Evolutionary conservation across 2,888 invertebrate species (phyloP).

Genomic region (Drosophila conformis): DNA sequence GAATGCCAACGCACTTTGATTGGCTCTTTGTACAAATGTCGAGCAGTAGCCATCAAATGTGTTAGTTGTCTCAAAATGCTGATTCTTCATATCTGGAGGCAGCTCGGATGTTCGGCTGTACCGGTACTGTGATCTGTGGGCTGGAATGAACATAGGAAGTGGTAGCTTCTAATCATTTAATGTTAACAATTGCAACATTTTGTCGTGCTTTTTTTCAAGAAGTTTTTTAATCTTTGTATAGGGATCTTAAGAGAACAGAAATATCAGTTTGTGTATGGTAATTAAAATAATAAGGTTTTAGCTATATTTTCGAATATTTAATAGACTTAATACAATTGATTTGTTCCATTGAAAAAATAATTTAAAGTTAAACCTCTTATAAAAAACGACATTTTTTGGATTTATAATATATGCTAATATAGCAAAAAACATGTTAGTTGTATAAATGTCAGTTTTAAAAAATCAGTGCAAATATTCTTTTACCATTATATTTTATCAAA

Average conservation of each 20-base stretch:
- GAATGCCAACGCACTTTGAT: slow-evolving; percentile 36
- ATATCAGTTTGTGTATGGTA: not conserved
- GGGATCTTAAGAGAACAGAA: not conserved
- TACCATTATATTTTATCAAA: not conserved
- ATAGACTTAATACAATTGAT: not conserved
- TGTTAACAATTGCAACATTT: slow-evolving; percentile 8
- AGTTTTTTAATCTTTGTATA: not conserved
- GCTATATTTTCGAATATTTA: not conserved
- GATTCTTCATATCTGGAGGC: slow-evolving; percentile 10
- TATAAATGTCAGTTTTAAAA: not conserved
- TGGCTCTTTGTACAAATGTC: slow-evolving; percentile 8
- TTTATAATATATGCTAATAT: not conserved
- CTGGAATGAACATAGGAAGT: not conserved
- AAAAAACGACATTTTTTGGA: not conserved
- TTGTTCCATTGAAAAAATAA: too few relatives aligned
- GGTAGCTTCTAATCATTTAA: slow-evolving; percentile 9
- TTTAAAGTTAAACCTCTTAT: not conserved
- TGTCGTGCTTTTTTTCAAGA: slow-evolving; percentile 1
- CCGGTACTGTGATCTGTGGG: slow-evolving; percentile 9
- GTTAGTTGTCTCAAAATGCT: slow-evolving; percentile 17
- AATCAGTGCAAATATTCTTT: not conserved
- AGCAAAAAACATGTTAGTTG: not conserved
- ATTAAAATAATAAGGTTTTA: not conserved
- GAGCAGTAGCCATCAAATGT: slow-evolving; percentile 39
- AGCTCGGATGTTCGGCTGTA: not conserved